Evolutionary conservation across 2,113 vertebrate species (phyloP).

Genomic region (Mobula hypostoma): DNA sequence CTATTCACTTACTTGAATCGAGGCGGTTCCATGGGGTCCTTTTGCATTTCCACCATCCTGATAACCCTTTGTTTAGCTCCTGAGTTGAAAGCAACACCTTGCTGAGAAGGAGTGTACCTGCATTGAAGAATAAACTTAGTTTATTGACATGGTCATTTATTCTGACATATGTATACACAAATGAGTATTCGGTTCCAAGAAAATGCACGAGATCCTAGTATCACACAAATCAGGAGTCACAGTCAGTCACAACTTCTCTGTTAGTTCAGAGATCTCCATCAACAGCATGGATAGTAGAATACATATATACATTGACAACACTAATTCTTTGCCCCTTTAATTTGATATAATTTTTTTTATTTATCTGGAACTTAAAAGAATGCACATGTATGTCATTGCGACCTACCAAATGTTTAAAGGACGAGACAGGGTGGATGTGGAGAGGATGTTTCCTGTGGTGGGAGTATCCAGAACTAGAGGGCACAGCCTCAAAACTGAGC

Average conservation of each 20-base stretch:
- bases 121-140: neutral
- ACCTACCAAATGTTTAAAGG: no score
- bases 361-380: no score
- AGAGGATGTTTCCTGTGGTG: no score
- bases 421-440: no score
- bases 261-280: neutral
- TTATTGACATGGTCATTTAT: neutral
- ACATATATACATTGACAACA: neutral
- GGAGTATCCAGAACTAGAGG: no score
- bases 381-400: no score
- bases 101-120: constrained; percentile 95
- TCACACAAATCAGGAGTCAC: neutral
- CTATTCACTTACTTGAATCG: constrained; percentile 76
- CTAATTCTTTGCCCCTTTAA: neutral
- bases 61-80: constrained; percentile 97
- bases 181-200: neutral
- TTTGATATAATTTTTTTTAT: neutral
- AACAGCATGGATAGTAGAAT: neutral
- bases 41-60: constrained; percentile 99
- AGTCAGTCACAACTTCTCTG: neutral
- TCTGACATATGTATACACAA: neutral
- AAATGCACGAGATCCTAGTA: neutral
- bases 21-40: constrained; percentile 96
- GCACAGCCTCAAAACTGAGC: no score
- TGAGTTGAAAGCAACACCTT: constrained; percentile 95